These are phyloP conservation scores for Orchesellides sinensis DNA, from an alignment of 2,888 invertebrate species.

Conservation along the genomic window DNA sequence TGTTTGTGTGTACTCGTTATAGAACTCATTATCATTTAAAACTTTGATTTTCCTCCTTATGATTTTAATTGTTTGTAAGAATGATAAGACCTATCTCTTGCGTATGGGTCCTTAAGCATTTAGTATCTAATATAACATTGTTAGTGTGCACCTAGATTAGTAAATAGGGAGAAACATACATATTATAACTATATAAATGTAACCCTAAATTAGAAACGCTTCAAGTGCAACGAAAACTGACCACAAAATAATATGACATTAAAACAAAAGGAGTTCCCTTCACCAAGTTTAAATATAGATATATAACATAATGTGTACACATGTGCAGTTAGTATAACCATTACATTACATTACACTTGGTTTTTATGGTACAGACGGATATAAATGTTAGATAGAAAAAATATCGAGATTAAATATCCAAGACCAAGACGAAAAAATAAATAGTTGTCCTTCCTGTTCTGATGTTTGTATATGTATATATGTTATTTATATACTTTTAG, in stretches of 20 bases:
- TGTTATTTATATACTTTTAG: no score
- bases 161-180: not conserved
- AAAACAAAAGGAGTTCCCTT: constrained; percentile 13
- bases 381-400: not conserved
- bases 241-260: not conserved
- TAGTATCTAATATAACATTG: not conserved
- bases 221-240: constrained; percentile 29
- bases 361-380: not conserved
- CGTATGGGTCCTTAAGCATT: not conserved
- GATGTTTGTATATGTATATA: not conserved
- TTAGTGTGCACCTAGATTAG: no score
- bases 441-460: not conserved
- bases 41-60: not conserved
- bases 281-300: not conserved
- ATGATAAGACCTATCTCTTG: not conserved
- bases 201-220: constrained; percentile 49
- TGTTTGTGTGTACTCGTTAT: no score
- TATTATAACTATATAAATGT: not conserved
- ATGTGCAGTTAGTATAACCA: no score
- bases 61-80: not conserved
- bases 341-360: not conserved
- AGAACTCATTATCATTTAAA: not conserved
- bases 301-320: no score
- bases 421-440: no score
- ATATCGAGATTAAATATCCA: not conserved